A percentile compares a stretch with the other conserved stretches of the same genome.
Evolutionary conservation across 1,140 invertebrate genomes (phyloP).

Genomic region (Rhagoletis pomonella): DNA sequence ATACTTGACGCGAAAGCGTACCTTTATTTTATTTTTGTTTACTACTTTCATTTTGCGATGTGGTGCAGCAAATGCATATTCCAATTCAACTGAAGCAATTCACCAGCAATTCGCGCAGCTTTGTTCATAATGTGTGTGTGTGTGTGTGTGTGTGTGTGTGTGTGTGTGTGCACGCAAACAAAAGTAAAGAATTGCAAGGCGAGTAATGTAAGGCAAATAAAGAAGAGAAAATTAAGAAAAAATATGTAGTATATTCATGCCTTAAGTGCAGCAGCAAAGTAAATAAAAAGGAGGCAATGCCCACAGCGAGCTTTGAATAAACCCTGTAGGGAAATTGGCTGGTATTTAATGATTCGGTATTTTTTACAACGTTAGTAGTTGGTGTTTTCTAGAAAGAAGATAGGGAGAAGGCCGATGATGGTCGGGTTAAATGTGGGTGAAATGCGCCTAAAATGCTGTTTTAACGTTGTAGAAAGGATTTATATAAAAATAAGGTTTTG

Average conservation of each 20-base stretch:
- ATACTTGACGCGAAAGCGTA: conserved; percentile 27
- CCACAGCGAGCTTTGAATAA: too few relatives aligned
- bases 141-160: not conserved
- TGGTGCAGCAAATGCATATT: not conserved
- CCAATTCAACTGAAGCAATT: not conserved
- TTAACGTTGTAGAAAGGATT: too few relatives aligned
- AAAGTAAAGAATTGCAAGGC: conserved; percentile 3
- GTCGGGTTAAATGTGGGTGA: too few relatives aligned
- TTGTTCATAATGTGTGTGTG: not conserved
- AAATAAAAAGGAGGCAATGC: conserved; percentile 32
- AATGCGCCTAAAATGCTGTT: too few relatives aligned
- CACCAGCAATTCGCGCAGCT: not conserved
- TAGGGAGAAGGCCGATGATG: too few relatives aligned
- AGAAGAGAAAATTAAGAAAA: not conserved
- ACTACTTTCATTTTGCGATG: not conserved
- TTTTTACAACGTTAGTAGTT: too few relatives aligned
- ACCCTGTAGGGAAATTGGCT: not conserved
- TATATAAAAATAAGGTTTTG: too few relatives aligned
- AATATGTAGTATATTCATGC: too few relatives aligned
- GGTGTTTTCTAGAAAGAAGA: too few relatives aligned
- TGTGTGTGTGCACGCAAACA: not conserved
- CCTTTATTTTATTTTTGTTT: not conserved
- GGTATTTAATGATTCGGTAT: not conserved
- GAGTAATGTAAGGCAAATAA: not conserved
- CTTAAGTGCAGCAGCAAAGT: conserved; percentile 9